Evolutionary conservation across 2,888 invertebrate species (phyloP).

Genomic region (Drosophila buzzatii): DNA sequence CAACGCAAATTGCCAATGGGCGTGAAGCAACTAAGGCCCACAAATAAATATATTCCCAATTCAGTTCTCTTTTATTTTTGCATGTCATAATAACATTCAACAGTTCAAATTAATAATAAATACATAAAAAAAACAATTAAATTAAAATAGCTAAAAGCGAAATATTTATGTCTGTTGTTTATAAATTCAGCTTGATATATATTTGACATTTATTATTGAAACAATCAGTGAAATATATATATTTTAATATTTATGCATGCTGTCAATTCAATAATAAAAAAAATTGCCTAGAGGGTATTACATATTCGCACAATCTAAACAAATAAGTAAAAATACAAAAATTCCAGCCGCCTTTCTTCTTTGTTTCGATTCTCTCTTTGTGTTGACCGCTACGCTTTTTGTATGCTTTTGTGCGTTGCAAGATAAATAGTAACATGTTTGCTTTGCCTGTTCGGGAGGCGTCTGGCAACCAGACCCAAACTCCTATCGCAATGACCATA

Average conservation of each 20-base stretch:
- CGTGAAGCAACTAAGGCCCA: neutral
- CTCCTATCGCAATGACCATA: constrained; percentile 16
- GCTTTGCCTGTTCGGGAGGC: constrained; percentile 21
- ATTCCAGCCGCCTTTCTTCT: neutral
- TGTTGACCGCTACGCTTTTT: constrained; percentile 23
- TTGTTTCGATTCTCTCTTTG: constrained; percentile 14
- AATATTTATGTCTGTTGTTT: neutral
- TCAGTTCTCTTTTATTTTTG: neutral
- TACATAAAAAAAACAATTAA: neutral
- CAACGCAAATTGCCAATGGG: neutral
- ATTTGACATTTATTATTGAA: constrained; percentile 7
- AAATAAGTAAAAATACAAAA: neutral
- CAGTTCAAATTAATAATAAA: constrained; percentile 3
- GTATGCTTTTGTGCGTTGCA: constrained; percentile 53
- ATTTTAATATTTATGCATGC: constrained; percentile 2
- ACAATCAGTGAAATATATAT: constrained; percentile 4
- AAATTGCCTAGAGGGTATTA: constrained; percentile 9
- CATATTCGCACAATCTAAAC: neutral
- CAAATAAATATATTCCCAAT: neutral
- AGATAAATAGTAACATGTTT: constrained; percentile 76
- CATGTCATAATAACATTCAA: neutral
- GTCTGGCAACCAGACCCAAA: constrained; percentile 1
- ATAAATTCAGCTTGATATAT: neutral
- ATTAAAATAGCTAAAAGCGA: neutral
- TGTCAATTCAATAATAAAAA: neutral